Conservation (phyloP, 2,113 vertebrate species). For the Crotalus horridus region DNA sequence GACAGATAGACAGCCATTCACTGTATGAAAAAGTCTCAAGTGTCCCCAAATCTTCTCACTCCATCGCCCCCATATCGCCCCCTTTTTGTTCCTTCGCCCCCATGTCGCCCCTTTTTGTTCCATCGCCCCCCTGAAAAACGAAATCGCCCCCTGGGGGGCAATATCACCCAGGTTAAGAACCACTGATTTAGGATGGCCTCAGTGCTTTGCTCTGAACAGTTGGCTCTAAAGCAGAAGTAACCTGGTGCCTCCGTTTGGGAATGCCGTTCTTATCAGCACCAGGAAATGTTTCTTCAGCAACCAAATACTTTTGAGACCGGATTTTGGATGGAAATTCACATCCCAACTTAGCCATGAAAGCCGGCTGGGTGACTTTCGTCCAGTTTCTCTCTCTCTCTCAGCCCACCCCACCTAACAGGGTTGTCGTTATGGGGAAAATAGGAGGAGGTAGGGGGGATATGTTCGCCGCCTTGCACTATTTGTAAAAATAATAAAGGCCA, state of each 20-base stretch:
- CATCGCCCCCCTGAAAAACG: too few relatives aligned
- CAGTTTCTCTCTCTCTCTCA: background rate
- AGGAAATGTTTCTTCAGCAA: background rate
- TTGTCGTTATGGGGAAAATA: background rate
- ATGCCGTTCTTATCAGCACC: background rate
- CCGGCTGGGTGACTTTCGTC: background rate
- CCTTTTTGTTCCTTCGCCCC: too few relatives aligned
- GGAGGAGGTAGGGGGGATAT: background rate
- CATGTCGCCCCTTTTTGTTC: too few relatives aligned
- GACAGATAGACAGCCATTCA: too few relatives aligned
- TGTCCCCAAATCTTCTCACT: too few relatives aligned
- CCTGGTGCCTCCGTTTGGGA: background rate
- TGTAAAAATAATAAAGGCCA: background rate
- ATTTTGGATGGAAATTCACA: background rate
- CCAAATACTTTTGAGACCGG: background rate
- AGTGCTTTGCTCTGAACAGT: background rate
- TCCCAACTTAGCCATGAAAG: background rate
- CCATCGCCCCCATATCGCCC: too few relatives aligned
- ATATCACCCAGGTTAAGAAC: too few relatives aligned
- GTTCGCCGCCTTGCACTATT: background rate
- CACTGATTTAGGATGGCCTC: background rate
- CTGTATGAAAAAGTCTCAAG: too few relatives aligned
- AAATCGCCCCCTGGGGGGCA: too few relatives aligned
- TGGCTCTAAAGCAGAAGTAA: background rate
- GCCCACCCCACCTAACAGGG: background rate